phyloP scores from a whole-genome alignment of 2,888 invertebrate genomes.

The Volucella bombylans region DNA sequence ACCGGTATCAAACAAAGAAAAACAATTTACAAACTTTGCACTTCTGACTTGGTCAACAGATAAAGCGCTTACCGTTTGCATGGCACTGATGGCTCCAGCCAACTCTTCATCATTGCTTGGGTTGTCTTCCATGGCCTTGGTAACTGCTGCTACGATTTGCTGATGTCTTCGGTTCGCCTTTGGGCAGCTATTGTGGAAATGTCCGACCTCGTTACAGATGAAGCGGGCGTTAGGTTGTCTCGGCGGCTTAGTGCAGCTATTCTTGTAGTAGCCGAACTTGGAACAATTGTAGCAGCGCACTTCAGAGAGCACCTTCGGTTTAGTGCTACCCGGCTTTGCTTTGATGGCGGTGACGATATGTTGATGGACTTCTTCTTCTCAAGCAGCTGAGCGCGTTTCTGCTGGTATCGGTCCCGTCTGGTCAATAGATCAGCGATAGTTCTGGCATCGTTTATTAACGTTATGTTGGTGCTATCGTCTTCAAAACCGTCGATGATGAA shows the following conservation, averaged over 20 bases:
- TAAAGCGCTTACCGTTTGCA: slow-evolving; percentile 41
- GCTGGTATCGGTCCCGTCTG: too few species aligned
- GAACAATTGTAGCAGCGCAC: slow-evolving; percentile 51
- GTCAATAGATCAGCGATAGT: too few species aligned
- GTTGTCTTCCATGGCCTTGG: slow-evolving; percentile 14
- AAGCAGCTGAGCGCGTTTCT: neutral
- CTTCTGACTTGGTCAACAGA: neutral
- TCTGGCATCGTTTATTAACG: too few species aligned
- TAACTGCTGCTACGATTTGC: slow-evolving; percentile 42
- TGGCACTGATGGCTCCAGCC: slow-evolving; percentile 27
- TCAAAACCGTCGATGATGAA: too few species aligned
- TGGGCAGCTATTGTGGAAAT: slow-evolving; percentile 22
- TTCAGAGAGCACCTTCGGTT: slow-evolving; percentile 20
- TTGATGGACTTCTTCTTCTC: slow-evolving; percentile 12
- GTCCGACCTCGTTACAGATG: slow-evolving; percentile 34
- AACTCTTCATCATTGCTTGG: slow-evolving; percentile 34
- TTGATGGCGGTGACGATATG: slow-evolving; percentile 6
- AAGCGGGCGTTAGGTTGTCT: slow-evolving; percentile 33
- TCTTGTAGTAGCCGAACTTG: slow-evolving; percentile 42
- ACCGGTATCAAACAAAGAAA: slow-evolving; percentile 33
- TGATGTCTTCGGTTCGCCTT: slow-evolving; percentile 38
- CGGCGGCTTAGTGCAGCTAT: slow-evolving; percentile 29
- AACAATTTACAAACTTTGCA: slow-evolving; percentile 23
- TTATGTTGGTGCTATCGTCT: too few species aligned
- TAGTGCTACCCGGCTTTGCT: slow-evolving; percentile 15